Percentiles rank a stretch among this genome's conserved stretches.
phyloP scores from a whole-genome alignment of 2,888 invertebrate species.

The Eustalomyia histrio region DNA sequence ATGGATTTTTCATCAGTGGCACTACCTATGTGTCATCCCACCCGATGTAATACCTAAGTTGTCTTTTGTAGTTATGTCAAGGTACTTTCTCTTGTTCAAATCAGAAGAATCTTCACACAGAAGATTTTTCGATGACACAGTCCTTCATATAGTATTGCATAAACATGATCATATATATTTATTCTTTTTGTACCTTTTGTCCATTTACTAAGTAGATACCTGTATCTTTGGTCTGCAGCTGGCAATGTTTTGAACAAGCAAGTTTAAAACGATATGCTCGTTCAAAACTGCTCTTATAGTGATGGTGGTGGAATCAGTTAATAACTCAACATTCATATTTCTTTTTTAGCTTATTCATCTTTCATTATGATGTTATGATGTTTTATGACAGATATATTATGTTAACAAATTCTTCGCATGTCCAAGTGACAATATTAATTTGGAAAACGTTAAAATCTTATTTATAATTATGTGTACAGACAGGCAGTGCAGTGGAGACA shows the following conservation, averaged over 20 bases:
- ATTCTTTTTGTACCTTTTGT: not conserved
- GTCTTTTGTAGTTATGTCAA: no score
- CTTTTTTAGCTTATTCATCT: constrained; percentile 5
- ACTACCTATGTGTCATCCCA: no score
- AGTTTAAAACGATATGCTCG: constrained; percentile 11
- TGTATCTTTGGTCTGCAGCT: constrained; percentile 33
- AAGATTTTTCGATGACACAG: not conserved
- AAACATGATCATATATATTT: not conserved
- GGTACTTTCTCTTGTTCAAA: no score
- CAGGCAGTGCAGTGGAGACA: not conserved
- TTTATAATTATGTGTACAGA: constrained; percentile 40
- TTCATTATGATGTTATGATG: constrained; percentile 72
- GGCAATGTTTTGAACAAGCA: constrained; percentile 32
- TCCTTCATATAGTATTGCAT: not conserved
- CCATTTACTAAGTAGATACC: not conserved
- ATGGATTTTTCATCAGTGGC: no score
- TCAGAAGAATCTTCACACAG: no score
- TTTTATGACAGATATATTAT: constrained; percentile 76
- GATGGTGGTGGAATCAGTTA: constrained; percentile 70
- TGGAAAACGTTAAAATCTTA: constrained; percentile 66
- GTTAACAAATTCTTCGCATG: constrained; percentile 77
- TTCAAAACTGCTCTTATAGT: not conserved
- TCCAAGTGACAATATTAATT: constrained; percentile 78
- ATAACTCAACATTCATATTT: constrained; percentile 73
- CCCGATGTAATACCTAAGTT: no score